Evolutionary conservation across 2,113 vertebrate genomes (phyloP).

Genomic region (Fulica atra): DNA sequence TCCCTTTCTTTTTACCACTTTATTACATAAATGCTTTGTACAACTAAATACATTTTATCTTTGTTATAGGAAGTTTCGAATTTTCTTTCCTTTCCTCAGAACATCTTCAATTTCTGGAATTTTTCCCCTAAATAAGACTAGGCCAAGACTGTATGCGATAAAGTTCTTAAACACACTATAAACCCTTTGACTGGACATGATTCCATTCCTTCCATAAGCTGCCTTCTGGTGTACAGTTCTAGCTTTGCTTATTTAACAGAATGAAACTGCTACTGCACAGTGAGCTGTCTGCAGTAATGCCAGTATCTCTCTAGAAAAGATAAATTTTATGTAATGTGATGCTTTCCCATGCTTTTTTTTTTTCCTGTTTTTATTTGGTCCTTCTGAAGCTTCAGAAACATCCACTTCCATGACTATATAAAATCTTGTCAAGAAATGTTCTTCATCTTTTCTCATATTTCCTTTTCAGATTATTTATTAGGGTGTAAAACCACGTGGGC

Average conservation of each 20-base stretch:
- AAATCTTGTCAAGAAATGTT: not conserved
- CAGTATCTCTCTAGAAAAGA: not conserved
- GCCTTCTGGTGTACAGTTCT: not conserved
- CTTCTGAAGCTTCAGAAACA: not conserved
- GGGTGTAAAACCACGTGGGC: not conserved
- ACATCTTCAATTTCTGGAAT: not conserved
- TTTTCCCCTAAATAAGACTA: not conserved
- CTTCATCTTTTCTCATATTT: not conserved
- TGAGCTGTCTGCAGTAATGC: not conserved
- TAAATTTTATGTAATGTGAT: not conserved
- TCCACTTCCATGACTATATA: not conserved
- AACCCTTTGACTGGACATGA: not conserved
- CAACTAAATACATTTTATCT: not conserved
- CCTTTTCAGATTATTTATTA: not conserved
- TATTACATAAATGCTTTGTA: not conserved
- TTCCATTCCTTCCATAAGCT: not conserved
- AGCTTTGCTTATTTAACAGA: not conserved
- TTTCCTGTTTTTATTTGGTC: not conserved
- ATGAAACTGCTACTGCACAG: not conserved
- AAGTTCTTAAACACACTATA: not conserved
- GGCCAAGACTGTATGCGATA: not conserved
- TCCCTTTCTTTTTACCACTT: not conserved
- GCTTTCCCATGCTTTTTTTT: not conserved
- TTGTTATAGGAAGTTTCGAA: not conserved
- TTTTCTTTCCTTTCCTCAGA: not conserved